Conservation (phyloP, 2,888 invertebrate genomes). For the Gerris lacustris region DNA sequence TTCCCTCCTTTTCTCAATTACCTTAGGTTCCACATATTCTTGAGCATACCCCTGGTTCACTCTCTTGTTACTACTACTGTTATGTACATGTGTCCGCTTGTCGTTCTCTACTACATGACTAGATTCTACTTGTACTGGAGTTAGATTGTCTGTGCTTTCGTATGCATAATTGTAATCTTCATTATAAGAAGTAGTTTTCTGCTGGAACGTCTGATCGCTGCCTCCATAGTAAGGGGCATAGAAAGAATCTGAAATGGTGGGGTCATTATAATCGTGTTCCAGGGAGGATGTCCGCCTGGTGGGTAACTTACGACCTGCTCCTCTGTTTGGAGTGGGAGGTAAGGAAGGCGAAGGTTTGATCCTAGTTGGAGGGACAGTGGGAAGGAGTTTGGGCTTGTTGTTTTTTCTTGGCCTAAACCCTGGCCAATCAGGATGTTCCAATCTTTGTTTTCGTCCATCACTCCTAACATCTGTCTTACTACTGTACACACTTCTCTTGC, state of each 20-base stretch:
- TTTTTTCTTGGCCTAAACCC: slow-evolving; percentile 21
- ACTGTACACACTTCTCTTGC: slow-evolving; percentile 18
- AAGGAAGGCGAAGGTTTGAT: slow-evolving; percentile 38
- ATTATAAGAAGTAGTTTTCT: slow-evolving; percentile 39
- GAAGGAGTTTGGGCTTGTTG: slow-evolving; percentile 35
- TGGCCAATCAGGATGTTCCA: slow-evolving; percentile 30
- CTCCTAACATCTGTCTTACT: not conserved
- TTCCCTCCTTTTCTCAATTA: not conserved
- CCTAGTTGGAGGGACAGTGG: slow-evolving; percentile 39
- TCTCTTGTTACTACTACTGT: not conserved
- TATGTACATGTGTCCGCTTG: not conserved
- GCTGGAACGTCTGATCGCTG: slow-evolving; percentile 35
- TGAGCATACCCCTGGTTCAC: not conserved
- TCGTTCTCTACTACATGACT: slow-evolving; percentile 28
- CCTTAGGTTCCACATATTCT: not conserved
- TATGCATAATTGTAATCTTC: slow-evolving; percentile 61
- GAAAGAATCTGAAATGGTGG: slow-evolving; percentile 17
- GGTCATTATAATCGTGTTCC: slow-evolving; percentile 20
- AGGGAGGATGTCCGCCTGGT: slow-evolving; percentile 23
- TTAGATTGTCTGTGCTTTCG: slow-evolving; percentile 53
- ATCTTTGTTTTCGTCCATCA: slow-evolving; percentile 19
- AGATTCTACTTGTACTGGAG: slow-evolving; percentile 32
- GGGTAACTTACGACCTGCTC: slow-evolving; percentile 27
- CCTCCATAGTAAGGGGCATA: slow-evolving; percentile 33
- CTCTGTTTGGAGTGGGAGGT: slow-evolving; percentile 42